Base-by-base conservation (phyloP, 92 coral and sea anemone species). In the Phenganax stokvisi region DNA sequence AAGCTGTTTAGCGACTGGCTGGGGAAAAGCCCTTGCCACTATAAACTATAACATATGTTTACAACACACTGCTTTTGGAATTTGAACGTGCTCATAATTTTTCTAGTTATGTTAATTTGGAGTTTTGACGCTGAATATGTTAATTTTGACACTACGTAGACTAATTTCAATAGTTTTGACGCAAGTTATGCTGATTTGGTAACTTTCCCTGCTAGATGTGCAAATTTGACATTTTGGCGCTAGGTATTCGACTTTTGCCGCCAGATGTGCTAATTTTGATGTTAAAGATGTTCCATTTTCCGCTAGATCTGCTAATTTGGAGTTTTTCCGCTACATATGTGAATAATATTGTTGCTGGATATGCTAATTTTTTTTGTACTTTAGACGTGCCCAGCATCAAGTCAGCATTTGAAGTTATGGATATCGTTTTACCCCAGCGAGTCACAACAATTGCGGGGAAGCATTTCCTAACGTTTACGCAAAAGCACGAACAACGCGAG, bases 401-500 rank as follows among this genome's bases (percentile, higher is more conserved):
- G 79, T 79, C 69, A 6, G 69, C 56, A 81, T 27, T 81, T n/a
- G 54, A 28, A 28, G 16, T 77, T 28, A 52, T 57, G 52, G 68
- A 57, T 30, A 30, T 77, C 73, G 52, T 76, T 56, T 75, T 82
- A 64, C 79, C 85, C 44, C 63, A 76, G 59, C 68, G 84, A 52
- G 30, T 72, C 80, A 84, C 84, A 77, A 67, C 80, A 77, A 61
- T 84, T 65, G 79, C 80, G 84, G 17, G 85, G 82, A 62, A 74
- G 71, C 17, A 76, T 79, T 63, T 86, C 89, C 58, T 68, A 71
- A 20, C 88, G 88, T 87, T 80, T 16, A 71, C 90, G 25, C 84
- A 79, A 66, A 71, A 67, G 70, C 79, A 86, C 72, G 89, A 89
- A 56, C 85, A 84, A 61, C 89, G 86, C 37, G 87, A 88, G 62